These are phyloP conservation scores for Scaptomyza hsui DNA, from an alignment of 1,140 invertebrate genomes.

Conservation along the genomic window DNA sequence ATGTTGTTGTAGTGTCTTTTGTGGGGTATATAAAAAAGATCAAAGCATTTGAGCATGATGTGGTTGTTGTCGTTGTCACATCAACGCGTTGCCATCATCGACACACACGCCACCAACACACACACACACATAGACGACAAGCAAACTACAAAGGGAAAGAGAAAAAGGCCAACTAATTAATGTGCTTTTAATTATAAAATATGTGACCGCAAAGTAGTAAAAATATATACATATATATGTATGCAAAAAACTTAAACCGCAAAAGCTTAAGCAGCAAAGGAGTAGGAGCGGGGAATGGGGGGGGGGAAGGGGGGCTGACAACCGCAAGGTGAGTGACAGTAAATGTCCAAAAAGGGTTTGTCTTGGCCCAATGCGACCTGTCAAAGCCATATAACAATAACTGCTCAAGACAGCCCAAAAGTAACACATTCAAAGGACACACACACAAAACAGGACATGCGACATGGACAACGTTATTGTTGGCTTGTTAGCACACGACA, in stretches of 20 bases:
- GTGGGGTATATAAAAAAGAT: conserved; percentile 56
- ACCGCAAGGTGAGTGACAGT: conserved; percentile 71
- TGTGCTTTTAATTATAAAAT: conserved; percentile 78
- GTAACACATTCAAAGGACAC: conserved; percentile 66
- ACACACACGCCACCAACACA: conserved; percentile 40
- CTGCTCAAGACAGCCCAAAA: conserved; percentile 81
- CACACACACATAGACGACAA: not conserved
- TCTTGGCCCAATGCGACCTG: conserved; percentile 58
- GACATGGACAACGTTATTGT: conserved; percentile 37
- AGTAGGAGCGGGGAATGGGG: no score
- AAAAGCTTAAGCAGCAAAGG: conserved; percentile 70
- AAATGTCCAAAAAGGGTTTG: conserved; percentile 41
- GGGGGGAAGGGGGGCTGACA: no score
- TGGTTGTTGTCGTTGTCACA: conserved; percentile 75
- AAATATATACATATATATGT: conserved; percentile 8
- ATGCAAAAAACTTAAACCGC: conserved; percentile 37
- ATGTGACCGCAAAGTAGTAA: conserved; percentile 38
- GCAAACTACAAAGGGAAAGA: conserved; percentile 59
- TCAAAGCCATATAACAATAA: conserved; percentile 74
- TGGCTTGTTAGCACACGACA: conserved; percentile 80
- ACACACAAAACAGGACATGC: conserved; percentile 46
- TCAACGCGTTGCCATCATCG: conserved; percentile 78
- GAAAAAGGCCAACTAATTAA: conserved; percentile 63
- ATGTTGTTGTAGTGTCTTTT: conserved; percentile 1
- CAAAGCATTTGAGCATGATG: conserved; percentile 57